Base-by-base conservation (phyloP, 2,888 invertebrate genomes). In the Clusia tigrina region DNA sequence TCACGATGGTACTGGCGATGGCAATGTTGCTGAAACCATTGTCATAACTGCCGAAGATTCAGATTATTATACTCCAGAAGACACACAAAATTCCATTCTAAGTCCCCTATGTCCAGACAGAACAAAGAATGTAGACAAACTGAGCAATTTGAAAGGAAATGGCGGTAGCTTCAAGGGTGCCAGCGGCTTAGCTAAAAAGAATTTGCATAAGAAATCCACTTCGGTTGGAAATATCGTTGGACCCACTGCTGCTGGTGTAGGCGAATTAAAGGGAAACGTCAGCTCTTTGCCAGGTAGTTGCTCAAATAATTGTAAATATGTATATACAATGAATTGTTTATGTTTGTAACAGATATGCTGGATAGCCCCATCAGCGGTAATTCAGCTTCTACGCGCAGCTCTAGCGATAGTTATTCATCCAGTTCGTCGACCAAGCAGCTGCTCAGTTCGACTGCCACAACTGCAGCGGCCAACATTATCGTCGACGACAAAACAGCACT, bases 321-420 rank as follows among this genome's bases (percentile, higher is more conserved):
- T n/a, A n/a, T 42, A 32, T 9, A 32, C 6, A 9, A 32, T 32
- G 6, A 32, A 32, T 32, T 32, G 32, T 32, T 32, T 32, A 9
- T 32, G 6, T 32, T 12, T 15, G n/a, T 67, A 51, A 2, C 54
- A 81, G 81, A 81, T 67, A 82, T 80, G 81, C 63, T 83, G 60
- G 91, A 91, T 61, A 91, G 91, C 5, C 92, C 92, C 9, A 85
- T 90, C 64, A 89, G 89, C 66, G 81, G 78, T 12, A 83, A 82
- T 62, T 82, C 84, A 42, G 78, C 83, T 2, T 83, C 83, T 15
- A 83, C 84, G 17, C 88, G 92, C 54, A 92, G 92, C 67, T 92
- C 92, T 64, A 91, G 90, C 62, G 93, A 93, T 78, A 92, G 92
- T 74, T 93, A 91, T 84, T 91, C 91, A 73, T 92, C 92, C 6